Evolutionary conservation across 2,113 vertebrate genomes (phyloP), one percentile per base, ranked within the genome.

Genomic region (Bos indicus): DNA sequence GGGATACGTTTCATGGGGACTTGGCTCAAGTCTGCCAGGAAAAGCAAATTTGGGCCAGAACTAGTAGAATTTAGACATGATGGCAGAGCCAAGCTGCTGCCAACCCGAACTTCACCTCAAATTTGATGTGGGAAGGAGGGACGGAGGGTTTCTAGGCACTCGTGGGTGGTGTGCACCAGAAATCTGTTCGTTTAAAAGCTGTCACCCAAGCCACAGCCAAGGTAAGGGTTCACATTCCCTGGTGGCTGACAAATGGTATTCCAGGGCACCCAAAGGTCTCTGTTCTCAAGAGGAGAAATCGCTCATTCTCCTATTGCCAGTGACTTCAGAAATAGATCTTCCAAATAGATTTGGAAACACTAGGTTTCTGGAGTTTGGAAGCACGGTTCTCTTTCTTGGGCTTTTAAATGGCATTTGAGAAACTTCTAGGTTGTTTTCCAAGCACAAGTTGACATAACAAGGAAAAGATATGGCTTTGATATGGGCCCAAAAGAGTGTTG

Each of bases 31-130:
- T 25, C 71, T 97, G 91, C 94, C 94, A 97, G 94, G 54, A 95
- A 97, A 96, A 97, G 93, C 95, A 98, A 95, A 98, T 89, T 56
- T 14, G 25, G 86, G 97, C 87, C 86, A 97, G 94, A 92, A 97
- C 90, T 33, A 91, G 93, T 95, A 46, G 77, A 85, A 95, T 95
- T 77, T 97, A 86, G 56, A 97, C 51, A 87, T 0, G 17, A 94
- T 62, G 94, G 92, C 43, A 67, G 67, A 89, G 88, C 33, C 86
- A 78, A 88, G 88, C 80, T 94, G 83, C 64, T 96, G 96, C 97
- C 96, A 97, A 81, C 46, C n/a, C 1, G 25, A 98, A 52, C 64
- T 62, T 84, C 40, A 86, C 95, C 88, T 96, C 60, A 43, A 84
- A 57, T 87, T 77, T 52, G 89, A 95, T 25, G 28, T 56, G 40